These are phyloP conservation scores for Chiloscyllium punctatum DNA, from an alignment of 2,797 vertebrate species.

Conservation along the genomic window DNA sequence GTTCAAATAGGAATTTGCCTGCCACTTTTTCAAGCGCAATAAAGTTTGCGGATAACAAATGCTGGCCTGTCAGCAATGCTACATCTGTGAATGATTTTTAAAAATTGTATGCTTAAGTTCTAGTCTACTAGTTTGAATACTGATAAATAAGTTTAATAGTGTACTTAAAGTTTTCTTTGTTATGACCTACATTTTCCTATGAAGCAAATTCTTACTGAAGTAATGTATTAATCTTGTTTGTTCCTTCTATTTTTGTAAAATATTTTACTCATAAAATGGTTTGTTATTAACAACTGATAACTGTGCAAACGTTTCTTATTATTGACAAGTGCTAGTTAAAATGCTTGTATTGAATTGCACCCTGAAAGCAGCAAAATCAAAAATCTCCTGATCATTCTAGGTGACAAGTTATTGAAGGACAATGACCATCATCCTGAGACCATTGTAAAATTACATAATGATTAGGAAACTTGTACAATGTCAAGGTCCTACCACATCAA, in stretches of 20 bases:
- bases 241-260: conserved; percentile 34
- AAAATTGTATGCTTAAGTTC: neutral
- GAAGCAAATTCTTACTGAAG: neutral
- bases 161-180: neutral
- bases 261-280: conserved; percentile 8
- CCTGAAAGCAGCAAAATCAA: neutral
- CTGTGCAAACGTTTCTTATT: neutral
- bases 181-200: neutral
- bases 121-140: neutral
- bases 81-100: neutral
- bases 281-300: neutral
- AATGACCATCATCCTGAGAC: neutral
- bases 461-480: neutral
- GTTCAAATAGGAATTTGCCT: neutral
- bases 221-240: neutral
- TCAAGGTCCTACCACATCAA: neutral
- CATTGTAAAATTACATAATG: neutral
- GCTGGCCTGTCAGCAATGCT: neutral
- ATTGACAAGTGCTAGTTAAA: neutral
- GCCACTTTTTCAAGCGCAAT: neutral
- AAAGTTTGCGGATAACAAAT: neutral
- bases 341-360: neutral
- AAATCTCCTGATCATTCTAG: neutral
- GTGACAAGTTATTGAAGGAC: neutral
- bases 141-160: neutral